Conservation (phyloP, 2,888 invertebrate species). For the Ecliptopera silaceata region DNA sequence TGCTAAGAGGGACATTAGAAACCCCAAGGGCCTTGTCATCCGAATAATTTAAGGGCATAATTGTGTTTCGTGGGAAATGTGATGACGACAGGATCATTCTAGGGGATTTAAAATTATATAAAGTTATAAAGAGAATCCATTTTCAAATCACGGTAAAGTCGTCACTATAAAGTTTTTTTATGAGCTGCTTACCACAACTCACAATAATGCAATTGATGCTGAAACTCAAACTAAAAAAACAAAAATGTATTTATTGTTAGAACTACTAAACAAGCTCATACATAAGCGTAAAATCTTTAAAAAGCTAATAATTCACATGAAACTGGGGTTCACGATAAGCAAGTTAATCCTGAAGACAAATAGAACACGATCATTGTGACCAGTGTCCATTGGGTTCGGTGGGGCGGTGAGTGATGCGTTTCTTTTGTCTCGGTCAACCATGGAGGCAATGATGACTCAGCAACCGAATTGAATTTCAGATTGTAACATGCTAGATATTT, state of each 20-base stretch:
- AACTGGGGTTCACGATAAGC: constrained; percentile 60
- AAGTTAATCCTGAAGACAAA: constrained; percentile 80
- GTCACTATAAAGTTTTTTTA: too few relatives aligned
- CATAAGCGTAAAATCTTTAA: constrained; percentile 50
- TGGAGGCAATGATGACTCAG: constrained; percentile 69
- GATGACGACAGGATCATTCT: constrained; percentile 10
- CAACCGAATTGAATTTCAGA: constrained; percentile 60
- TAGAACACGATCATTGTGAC: constrained; percentile 70
- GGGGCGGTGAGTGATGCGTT: constrained; percentile 77
- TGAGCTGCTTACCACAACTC: too few relatives aligned
- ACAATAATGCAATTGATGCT: too few relatives aligned
- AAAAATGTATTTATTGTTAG: too few relatives aligned
- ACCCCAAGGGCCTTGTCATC: constrained; percentile 71
- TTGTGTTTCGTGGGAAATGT: constrained; percentile 61
- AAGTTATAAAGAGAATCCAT: too few relatives aligned
- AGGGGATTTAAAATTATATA: constrained; percentile 1
- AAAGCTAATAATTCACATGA: constrained; percentile 38
- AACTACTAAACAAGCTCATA: too few relatives aligned
- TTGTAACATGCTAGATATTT: constrained; percentile 35
- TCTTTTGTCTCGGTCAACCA: constrained; percentile 74
- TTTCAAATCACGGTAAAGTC: too few relatives aligned
- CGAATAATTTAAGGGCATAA: constrained; percentile 79
- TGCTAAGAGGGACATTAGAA: constrained; percentile 80
- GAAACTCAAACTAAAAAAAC: too few relatives aligned
- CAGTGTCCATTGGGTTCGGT: constrained; percentile 49